Conservation (phyloP, 2,797 vertebrate species). For the Coilia nasus region DNA sequence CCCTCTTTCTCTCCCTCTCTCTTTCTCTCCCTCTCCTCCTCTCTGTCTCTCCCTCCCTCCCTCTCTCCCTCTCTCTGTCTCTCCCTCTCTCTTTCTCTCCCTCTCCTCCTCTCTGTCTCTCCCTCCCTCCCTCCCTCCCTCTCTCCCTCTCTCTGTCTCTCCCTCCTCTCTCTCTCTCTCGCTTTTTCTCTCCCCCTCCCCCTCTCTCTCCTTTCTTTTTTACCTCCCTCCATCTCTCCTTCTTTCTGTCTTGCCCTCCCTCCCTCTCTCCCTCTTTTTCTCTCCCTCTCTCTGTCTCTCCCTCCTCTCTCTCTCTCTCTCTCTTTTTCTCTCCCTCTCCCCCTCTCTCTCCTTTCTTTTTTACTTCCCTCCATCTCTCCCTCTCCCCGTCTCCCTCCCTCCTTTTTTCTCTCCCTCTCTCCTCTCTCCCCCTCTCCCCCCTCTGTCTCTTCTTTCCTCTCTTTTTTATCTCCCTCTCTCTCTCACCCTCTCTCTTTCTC, state of each 20-base stretch:
- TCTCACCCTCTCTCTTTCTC: background rate
- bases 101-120: too few relatives aligned
- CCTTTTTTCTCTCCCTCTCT: conserved; percentile 17
- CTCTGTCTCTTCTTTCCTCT: conserved; percentile 35
- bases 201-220: conserved; percentile 39
- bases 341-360: too few relatives aligned
- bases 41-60: too few relatives aligned
- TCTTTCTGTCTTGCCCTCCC: background rate
- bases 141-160: too few relatives aligned
- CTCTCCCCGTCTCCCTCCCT: conserved; percentile 33
- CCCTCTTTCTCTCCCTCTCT: background rate
- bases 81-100: too few relatives aligned
- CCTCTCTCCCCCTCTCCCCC: too few relatives aligned
- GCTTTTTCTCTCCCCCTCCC: background rate
- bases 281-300: background rate
- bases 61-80: too few relatives aligned
- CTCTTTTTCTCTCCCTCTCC: too few relatives aligned
- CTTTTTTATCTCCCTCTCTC: conserved; percentile 21
- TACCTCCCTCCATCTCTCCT: too few relatives aligned
- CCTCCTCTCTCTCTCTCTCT: background rate
- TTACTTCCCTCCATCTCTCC: background rate
- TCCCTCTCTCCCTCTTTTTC: conserved; percentile 25
- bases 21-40: conserved; percentile 46
- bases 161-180: too few relatives aligned
- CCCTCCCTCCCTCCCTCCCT: too few relatives aligned